These are phyloP conservation scores for Scelioninae gen. 1 DNA, from an alignment of 2,888 invertebrate genomes.

Conservation along the genomic window DNA sequence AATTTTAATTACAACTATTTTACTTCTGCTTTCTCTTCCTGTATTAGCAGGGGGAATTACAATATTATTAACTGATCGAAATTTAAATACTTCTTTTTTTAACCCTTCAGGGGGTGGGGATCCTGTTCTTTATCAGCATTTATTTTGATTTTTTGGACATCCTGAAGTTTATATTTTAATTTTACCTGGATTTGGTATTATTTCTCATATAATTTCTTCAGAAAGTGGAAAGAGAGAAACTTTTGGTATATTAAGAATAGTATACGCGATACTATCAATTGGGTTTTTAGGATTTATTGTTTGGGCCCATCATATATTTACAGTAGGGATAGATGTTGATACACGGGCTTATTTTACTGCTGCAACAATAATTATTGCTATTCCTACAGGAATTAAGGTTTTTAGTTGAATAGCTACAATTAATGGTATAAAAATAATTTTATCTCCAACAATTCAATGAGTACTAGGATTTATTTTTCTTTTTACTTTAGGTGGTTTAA, in stretches of 20 bases:
- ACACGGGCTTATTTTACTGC: conserved; percentile 93
- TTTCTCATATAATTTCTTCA: conserved; percentile 91
- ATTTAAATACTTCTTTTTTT: conserved; percentile 92
- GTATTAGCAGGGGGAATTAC: conserved; percentile 92
- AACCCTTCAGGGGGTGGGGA: conserved; percentile 92
- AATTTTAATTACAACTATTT: conserved; percentile 87
- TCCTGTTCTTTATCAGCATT: conserved; percentile 78
- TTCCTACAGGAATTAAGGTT: conserved; percentile 93
- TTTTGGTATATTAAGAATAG: conserved; percentile 90
- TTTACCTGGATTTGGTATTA: conserved; percentile 92
- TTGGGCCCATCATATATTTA: conserved; percentile 94
- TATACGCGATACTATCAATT: conserved; percentile 94
- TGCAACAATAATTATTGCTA: conserved; percentile 94
- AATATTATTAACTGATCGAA: conserved; percentile 91
- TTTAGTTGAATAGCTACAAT: conserved; percentile 90
- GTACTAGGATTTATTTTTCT: conserved; percentile 91
- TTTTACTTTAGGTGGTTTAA: conserved; percentile 91
- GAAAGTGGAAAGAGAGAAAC: conserved; percentile 91
- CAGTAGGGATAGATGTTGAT: conserved; percentile 92
- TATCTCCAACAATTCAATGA: conserved; percentile 87
- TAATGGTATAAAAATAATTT: conserved; percentile 87
- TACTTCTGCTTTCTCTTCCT: conserved; percentile 89
- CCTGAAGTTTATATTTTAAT: conserved; percentile 95
- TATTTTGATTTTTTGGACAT: conserved; percentile 92
- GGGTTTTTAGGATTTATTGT: conserved; percentile 93